Evolutionary conservation across 2,797 vertebrate species (phyloP).

Genomic region (Botia almorhae): DNA sequence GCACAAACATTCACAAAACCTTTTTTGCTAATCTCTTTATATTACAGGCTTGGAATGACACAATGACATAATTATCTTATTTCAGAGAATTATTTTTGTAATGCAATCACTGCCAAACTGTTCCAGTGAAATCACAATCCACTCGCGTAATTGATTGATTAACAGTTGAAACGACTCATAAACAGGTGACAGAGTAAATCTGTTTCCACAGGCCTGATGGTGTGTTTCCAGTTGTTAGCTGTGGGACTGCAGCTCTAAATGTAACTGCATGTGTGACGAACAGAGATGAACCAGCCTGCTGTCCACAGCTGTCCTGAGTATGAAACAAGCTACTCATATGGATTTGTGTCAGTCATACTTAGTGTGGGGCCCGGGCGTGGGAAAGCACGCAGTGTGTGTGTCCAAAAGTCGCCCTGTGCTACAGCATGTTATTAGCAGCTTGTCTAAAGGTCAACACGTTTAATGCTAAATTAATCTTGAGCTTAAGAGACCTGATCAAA

Average conservation of each 20-base stretch:
- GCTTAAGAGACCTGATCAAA: slow-evolving; percentile 64
- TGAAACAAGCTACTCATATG: slow-evolving; percentile 59
- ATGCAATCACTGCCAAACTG: neutral
- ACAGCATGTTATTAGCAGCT: slow-evolving; percentile 2
- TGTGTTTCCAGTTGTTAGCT: slow-evolving; percentile 49
- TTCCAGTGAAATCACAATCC: neutral
- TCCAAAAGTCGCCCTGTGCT: slow-evolving; percentile 1
- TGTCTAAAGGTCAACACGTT: slow-evolving; percentile 6
- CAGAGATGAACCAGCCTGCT: slow-evolving; percentile 52
- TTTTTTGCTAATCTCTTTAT: too few species aligned
- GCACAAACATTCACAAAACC: too few species aligned
- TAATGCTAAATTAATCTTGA: slow-evolving; percentile 50
- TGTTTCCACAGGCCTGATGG: neutral
- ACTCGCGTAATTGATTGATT: neutral
- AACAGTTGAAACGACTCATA: slow-evolving; percentile 10
- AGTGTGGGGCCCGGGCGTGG: slow-evolving; percentile 59
- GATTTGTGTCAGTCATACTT: slow-evolving; percentile 57
- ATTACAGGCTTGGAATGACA: neutral
- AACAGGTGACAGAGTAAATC: slow-evolving; percentile 34
- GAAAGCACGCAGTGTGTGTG: slow-evolving; percentile 55
- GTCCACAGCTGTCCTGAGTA: slow-evolving; percentile 63
- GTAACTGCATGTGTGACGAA: slow-evolving; percentile 51
- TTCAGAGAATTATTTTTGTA: neutral
- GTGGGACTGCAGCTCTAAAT: neutral
- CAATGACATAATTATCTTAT: neutral